phyloP scores from a whole-genome alignment of 2,888 invertebrate genomes.

The Cenopis cana region DNA sequence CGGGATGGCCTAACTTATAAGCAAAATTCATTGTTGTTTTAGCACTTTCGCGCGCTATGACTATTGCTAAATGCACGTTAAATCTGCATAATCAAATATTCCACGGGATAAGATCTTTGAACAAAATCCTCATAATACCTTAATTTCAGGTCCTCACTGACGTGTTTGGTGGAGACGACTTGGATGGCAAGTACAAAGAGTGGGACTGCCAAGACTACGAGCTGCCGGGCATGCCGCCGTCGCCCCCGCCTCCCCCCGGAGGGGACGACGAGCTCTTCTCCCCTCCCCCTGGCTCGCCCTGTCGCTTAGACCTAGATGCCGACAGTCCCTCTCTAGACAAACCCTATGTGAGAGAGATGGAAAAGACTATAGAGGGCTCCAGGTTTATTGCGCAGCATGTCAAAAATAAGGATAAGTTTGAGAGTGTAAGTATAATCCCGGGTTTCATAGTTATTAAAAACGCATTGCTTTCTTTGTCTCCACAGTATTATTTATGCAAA shows the following conservation, averaged over 20 bases:
- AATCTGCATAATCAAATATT: too few relatives aligned
- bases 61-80: too few relatives aligned
- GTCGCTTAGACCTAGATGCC: constrained; percentile 85
- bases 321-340: constrained; percentile 93
- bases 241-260: constrained; percentile 90
- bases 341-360: constrained; percentile 93
- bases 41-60: neutral
- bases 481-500: too few relatives aligned
- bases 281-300: constrained; percentile 88
- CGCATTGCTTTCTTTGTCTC: too few relatives aligned
- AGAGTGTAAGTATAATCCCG: constrained; percentile 90
- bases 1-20: neutral
- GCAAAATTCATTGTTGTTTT: neutral
- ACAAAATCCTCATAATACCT: neutral
- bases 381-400: constrained; percentile 98
- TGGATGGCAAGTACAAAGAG: constrained; percentile 81
- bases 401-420: constrained; percentile 97
- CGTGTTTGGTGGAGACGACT: constrained; percentile 87
- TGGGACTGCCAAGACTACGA: constrained; percentile 89
- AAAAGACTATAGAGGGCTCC: constrained; percentile 96
- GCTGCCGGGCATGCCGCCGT: constrained; percentile 89
- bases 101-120: too few relatives aligned
- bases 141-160: constrained; percentile 89
- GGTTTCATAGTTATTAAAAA: neutral
- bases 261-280: constrained; percentile 94